Evolutionary conservation across 2,888 invertebrate genomes (phyloP).

Genomic region (Trachelus stipa): DNA sequence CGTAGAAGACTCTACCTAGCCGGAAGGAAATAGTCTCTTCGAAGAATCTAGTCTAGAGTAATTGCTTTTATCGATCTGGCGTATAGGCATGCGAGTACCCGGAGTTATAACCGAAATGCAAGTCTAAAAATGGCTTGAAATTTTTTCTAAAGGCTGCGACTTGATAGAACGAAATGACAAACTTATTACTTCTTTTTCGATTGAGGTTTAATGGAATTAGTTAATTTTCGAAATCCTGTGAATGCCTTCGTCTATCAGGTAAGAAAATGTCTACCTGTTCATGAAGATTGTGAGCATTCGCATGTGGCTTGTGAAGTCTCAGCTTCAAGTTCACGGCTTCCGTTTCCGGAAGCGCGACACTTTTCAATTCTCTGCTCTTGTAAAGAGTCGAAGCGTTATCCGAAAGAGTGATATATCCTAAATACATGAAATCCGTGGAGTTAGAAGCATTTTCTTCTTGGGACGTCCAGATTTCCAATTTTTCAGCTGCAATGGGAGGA

Average conservation of each 20-base stretch:
- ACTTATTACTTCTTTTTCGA: not conserved
- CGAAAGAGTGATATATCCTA: conserved; percentile 82
- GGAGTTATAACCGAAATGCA: not conserved
- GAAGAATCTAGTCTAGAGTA: not conserved
- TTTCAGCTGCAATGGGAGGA: conserved; percentile 71
- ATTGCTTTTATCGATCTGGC: not conserved
- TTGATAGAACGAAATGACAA: not conserved
- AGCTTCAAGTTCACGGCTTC: conserved; percentile 84
- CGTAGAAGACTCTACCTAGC: not conserved
- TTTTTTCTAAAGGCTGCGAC: not conserved
- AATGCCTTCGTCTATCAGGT: not conserved
- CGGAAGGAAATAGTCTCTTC: not conserved
- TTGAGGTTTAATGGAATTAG: not conserved
- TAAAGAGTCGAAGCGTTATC: conserved; percentile 84
- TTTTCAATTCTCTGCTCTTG: conserved; percentile 85
- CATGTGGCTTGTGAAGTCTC: conserved; percentile 85
- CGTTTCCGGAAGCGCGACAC: conserved; percentile 83
- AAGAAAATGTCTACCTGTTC: conserved; percentile 76
- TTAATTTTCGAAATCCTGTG: not conserved
- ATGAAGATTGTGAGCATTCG: conserved; percentile 81
- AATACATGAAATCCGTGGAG: conserved; percentile 71
- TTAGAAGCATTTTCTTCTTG: conserved; percentile 69
- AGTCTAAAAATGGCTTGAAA: not conserved
- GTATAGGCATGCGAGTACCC: not conserved
- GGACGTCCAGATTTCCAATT: conserved; percentile 78